phyloP scores from a whole-genome alignment of 2,113 vertebrate genomes.

The Galbula dea region DNA sequence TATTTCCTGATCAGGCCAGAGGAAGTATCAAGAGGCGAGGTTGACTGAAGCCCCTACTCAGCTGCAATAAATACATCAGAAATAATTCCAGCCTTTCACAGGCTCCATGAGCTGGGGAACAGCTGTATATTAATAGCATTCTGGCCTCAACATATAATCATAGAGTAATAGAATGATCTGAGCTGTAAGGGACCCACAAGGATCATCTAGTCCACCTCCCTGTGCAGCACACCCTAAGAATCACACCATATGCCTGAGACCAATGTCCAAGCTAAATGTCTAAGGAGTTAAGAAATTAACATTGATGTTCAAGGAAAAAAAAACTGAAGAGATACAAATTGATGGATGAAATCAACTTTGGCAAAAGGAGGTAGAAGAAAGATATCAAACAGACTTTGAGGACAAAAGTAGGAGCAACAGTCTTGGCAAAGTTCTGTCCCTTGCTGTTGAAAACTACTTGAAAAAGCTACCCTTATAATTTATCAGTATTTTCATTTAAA shows the following conservation, averaged over 20 bases:
- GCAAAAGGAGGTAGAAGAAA: not conserved
- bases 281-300: not conserved
- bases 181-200: too few species aligned
- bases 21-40: not conserved
- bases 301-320: accelerated
- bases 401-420: not conserved
- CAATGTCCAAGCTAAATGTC: not conserved
- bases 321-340: not conserved
- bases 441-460: not conserved
- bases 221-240: too few species aligned
- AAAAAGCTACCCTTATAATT: not conserved
- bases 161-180: too few species aligned
- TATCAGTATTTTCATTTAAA: not conserved
- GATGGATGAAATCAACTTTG: not conserved
- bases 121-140: not conserved
- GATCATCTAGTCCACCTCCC: too few species aligned
- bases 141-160: not conserved
- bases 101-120: not conserved
- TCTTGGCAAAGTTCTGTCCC: not conserved
- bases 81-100: not conserved
- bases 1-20: not conserved
- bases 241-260: too few species aligned
- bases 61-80: not conserved
- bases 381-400: not conserved
- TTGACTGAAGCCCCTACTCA: not conserved